Percentiles rank a stretch among this genome's conserved stretches.
Evolutionary conservation across 2,113 vertebrate genomes (phyloP).

Genomic region (Carollia perspicillata): DNA sequence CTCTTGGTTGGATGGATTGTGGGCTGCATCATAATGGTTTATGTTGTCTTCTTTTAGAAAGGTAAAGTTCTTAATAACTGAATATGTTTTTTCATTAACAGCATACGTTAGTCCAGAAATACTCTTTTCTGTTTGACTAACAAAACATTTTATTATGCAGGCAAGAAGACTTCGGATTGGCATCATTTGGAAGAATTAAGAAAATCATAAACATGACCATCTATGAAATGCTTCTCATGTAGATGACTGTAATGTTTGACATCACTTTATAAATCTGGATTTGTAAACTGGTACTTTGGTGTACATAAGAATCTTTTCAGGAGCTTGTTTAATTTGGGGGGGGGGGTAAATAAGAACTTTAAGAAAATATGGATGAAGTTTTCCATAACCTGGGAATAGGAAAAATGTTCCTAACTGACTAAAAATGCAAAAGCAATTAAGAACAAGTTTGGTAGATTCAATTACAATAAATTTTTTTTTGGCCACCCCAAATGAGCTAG

Average conservation of each 20-base stretch:
- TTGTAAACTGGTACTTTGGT: neutral
- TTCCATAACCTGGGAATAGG: neutral
- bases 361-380: slow-evolving; percentile 4
- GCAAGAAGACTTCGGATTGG: slow-evolving; percentile 65
- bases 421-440: neutral
- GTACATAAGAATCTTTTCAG: neutral
- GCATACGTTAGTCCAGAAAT: neutral
- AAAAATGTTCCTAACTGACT: neutral
- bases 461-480: neutral
- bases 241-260: neutral
- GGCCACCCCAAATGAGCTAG: neutral
- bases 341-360: neutral
- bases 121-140: slow-evolving; percentile 28
- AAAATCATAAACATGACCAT: slow-evolving; percentile 40
- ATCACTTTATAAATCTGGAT: neutral
- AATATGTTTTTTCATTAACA: neutral
- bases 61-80: slow-evolving; percentile 34
- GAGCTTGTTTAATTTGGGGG: neutral
- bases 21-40: slow-evolving; percentile 83
- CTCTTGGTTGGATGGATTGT: slow-evolving; percentile 85
- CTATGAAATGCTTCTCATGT: slow-evolving; percentile 42
- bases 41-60: slow-evolving; percentile 85
- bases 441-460: neutral
- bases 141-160: slow-evolving; percentile 68
- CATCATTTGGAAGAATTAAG: slow-evolving; percentile 61